phyloP scores from a whole-genome alignment of 2,113 vertebrate species.

The Rhipidura dahli region DNA sequence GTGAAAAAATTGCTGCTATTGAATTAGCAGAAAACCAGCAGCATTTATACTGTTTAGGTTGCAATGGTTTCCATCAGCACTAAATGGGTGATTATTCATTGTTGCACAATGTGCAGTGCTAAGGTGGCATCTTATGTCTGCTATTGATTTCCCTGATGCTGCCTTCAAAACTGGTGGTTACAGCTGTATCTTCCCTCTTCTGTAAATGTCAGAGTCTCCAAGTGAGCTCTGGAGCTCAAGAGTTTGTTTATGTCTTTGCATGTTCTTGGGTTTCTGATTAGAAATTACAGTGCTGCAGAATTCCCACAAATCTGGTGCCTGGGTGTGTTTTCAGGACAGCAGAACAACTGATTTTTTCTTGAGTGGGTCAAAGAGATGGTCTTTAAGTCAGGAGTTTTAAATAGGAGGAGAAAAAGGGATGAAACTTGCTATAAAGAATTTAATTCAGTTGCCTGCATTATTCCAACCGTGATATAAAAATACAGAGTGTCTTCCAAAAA shows the following conservation, averaged over 20 bases:
- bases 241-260: background rate
- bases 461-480: background rate
- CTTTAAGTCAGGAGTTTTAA: background rate
- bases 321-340: background rate
- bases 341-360: background rate
- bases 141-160: background rate
- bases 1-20: background rate
- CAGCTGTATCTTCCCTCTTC: background rate
- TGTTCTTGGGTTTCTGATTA: background rate
- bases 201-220: background rate
- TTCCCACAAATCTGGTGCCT: background rate
- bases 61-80: background rate
- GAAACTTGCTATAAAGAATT: background rate
- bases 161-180: background rate
- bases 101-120: background rate
- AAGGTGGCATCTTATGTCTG: background rate
- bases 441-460: background rate
- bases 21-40: background rate
- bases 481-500: background rate
- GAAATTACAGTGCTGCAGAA: background rate
- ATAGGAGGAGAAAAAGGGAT: background rate
- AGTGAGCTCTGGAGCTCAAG: background rate
- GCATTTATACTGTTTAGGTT: background rate
- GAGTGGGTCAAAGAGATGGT: background rate
- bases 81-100: background rate